Base-by-base conservation (phyloP, 2,797 vertebrate genomes). In the Takifugu rubripes region DNA sequence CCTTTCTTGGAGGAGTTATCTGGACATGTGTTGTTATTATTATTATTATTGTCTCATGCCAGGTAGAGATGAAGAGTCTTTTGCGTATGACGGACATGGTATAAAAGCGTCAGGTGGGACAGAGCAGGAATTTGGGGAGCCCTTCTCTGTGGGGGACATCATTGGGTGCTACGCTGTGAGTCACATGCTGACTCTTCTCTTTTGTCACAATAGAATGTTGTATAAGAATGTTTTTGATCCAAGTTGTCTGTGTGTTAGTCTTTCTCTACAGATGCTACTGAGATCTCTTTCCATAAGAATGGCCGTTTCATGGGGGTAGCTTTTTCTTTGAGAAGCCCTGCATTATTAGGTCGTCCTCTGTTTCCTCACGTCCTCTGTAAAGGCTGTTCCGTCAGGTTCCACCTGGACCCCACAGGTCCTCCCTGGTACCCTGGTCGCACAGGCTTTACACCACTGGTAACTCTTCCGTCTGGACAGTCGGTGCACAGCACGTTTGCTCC, bases 121-220 rank as follows among this genome's bases (percentile, higher is more conserved):
- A 3, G 91, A 91, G 66, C 91, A 93, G 54, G 85, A 88, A 9
- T 97, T 92, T 77, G 95, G 94, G 46, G 92, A 95, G 71, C 70
- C 77, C 11, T 90, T 94, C 61, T 91, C 89, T 42, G 93, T 92
- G 62, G 92, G 90, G 16, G 95, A 97, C 69, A 91, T 96, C 64
- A 87, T 97, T 54, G 93, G 95, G 63, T 96, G 94, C 81, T 95
- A 93, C 54, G 93, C 89, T 66, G 95, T 97, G 70, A 92, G 93
- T 91, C 33, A 6, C 16, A n/a, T 3, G 10, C 12, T 4, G 15
- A 44, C 5, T 17, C 43, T 2, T 12, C 25, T 14, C 21, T 48
- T 3, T 3, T 10, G 17, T 48, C 44, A 7, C 4, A 45, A 17
- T 17, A 3, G 16, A 17, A 45, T 17, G 2, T 40, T 65, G 0